These are phyloP conservation scores for Drosophila anomelani DNA, from an alignment of 2,888 invertebrate genomes.

Conservation along the genomic window DNA sequence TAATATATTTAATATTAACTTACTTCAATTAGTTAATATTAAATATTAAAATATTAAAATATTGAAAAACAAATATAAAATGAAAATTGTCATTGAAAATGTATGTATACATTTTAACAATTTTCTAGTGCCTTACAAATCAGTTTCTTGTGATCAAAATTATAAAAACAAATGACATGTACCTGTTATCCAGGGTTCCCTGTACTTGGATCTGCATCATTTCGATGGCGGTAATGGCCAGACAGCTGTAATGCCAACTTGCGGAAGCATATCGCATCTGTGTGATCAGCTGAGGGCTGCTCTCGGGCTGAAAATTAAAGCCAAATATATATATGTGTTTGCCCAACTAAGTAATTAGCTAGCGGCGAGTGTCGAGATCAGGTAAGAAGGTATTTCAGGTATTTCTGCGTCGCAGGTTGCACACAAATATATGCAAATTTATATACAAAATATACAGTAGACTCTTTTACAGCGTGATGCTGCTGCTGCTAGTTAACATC, in stretches of 20 bases:
- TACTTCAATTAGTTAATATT: too few species aligned
- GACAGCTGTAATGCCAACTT: slow-evolving; percentile 37
- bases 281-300: slow-evolving; percentile 63
- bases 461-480: slow-evolving; percentile 7
- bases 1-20: too few species aligned
- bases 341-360: slow-evolving; percentile 61
- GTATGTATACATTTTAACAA: too few species aligned
- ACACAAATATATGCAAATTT: background rate
- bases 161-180: too few species aligned
- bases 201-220: slow-evolving; percentile 17
- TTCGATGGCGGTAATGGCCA: slow-evolving; percentile 8
- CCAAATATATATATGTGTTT: slow-evolving; percentile 43
- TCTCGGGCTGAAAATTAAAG: background rate
- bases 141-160: too few species aligned
- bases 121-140: too few species aligned
- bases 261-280: slow-evolving; percentile 37
- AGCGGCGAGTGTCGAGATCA: slow-evolving; percentile 21
- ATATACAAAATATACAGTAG: background rate
- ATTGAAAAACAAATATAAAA: too few species aligned
- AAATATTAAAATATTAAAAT: too few species aligned
- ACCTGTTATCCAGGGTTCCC: background rate
- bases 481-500: slow-evolving; percentile 6
- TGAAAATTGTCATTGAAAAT: too few species aligned
- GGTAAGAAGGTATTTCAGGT: slow-evolving; percentile 5
- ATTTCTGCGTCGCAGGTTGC: slow-evolving; percentile 33